Evolutionary conservation across 2,888 invertebrate genomes (phyloP).

Genomic region (Dolichomitus sp.): DNA sequence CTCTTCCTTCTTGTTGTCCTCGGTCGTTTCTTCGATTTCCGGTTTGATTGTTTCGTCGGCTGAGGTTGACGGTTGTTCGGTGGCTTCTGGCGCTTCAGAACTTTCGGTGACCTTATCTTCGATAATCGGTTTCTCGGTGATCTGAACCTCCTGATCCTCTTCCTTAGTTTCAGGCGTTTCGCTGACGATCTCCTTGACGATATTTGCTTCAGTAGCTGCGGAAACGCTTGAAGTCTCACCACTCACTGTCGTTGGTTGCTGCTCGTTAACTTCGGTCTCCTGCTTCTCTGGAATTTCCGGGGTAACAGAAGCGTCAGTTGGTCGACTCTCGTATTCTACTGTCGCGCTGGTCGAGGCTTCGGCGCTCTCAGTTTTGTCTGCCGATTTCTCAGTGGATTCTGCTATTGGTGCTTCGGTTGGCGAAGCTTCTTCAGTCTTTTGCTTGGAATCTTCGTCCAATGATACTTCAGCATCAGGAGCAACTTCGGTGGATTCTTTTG

Average conservation of each 20-base stretch:
- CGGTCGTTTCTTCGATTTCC: conserved; percentile 15
- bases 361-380: conserved; percentile 59
- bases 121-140: conserved; percentile 15
- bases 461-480: conserved; percentile 45
- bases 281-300: not conserved
- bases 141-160: not conserved
- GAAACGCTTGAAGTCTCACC: conserved; percentile 45
- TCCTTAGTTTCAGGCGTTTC: conserved; percentile 23
- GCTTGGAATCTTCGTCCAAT: conserved; percentile 60
- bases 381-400: conserved; percentile 39
- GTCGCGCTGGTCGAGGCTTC: conserved; percentile 22
- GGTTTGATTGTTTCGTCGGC: conserved; percentile 15
- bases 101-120: conserved; percentile 24
- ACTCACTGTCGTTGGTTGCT: not conserved
- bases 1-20: not conserved
- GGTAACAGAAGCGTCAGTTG: not conserved
- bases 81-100: not conserved
- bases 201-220: conserved; percentile 26
- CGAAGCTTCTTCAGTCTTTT: conserved; percentile 35
- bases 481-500: conserved; percentile 59
- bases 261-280: conserved; percentile 51
- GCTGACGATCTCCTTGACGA: conserved; percentile 3
- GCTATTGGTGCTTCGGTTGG: conserved; percentile 35
- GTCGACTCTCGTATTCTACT: conserved; percentile 30
- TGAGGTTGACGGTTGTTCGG: conserved; percentile 12